phyloP scores from a whole-genome alignment of 64 coral and sea anemone genomes.

The Dendronephthya gigantea region DNA sequence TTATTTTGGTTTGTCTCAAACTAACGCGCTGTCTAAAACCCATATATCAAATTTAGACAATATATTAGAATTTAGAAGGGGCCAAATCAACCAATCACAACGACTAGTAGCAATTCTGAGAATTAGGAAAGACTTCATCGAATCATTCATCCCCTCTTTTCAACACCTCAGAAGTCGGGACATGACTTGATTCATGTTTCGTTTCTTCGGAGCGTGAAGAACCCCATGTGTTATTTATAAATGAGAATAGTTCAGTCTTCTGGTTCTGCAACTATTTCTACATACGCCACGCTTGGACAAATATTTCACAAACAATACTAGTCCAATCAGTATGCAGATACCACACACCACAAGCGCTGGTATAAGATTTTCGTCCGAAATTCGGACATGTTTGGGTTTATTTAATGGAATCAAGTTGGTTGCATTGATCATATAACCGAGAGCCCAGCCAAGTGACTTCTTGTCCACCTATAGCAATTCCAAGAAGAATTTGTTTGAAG shows the following conservation, averaged over 20 bases:
- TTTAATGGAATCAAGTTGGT: neutral
- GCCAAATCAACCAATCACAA: too few species aligned
- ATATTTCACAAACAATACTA: neutral
- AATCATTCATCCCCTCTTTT: too few species aligned
- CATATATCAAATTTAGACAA: too few species aligned
- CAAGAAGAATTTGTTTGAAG: neutral
- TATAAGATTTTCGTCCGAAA: neutral
- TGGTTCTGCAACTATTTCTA: neutral
- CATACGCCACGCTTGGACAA: neutral
- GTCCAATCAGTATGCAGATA: neutral
- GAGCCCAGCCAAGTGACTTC: neutral
- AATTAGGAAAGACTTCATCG: too few species aligned
- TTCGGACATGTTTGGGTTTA: neutral
- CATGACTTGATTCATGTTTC: too few species aligned
- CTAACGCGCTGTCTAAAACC: too few species aligned
- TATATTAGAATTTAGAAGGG: too few species aligned
- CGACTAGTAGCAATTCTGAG: too few species aligned
- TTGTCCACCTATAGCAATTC: neutral
- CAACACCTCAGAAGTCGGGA: too few species aligned
- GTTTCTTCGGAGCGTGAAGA: too few species aligned
- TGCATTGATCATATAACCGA: slow-evolving; percentile 11
- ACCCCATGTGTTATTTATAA: neutral
- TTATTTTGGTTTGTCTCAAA: too few species aligned
- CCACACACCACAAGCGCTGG: neutral
- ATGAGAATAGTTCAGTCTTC: neutral